Evolutionary conservation across 2,113 vertebrate genomes (phyloP).

Genomic region (Elaphurus davidianus): DNA sequence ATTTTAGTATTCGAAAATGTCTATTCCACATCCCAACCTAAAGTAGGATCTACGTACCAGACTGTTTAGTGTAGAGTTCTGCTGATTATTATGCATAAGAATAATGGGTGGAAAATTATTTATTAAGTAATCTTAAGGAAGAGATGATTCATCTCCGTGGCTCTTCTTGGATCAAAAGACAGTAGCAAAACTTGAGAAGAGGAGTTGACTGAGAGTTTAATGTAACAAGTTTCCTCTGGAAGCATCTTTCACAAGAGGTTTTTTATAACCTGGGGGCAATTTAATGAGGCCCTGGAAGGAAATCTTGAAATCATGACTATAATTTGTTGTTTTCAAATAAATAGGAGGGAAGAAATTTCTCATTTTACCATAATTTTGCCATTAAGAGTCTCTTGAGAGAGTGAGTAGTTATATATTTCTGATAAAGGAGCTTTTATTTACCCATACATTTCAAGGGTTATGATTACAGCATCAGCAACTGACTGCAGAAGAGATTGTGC

Average conservation of each 20-base stretch:
- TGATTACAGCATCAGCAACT: conserved; percentile 23
- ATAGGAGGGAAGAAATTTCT: background rate
- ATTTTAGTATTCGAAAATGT: background rate
- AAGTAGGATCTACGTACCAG: background rate
- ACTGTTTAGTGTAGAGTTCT: background rate
- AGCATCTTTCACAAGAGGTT: background rate
- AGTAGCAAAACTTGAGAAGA: background rate
- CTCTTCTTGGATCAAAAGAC: background rate
- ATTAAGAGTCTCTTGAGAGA: background rate
- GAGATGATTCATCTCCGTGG: background rate
- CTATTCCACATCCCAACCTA: background rate
- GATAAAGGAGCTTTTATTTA: conserved; percentile 42
- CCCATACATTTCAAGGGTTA: conserved; percentile 15
- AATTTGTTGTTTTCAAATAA: conserved; percentile 48
- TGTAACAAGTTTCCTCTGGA: background rate
- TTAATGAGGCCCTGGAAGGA: conserved; percentile 32
- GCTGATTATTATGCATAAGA: background rate
- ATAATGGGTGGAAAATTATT: conserved; percentile 8
- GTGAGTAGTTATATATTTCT: background rate
- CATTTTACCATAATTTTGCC: conserved; percentile 19
- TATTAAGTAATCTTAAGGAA: background rate
- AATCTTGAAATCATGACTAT: background rate
- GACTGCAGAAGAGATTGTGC: background rate
- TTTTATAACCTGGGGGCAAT: background rate
- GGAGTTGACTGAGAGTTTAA: background rate